Base-by-base conservation (phyloP, 2,797 vertebrate genomes). In the Balearica regulorum region DNA sequence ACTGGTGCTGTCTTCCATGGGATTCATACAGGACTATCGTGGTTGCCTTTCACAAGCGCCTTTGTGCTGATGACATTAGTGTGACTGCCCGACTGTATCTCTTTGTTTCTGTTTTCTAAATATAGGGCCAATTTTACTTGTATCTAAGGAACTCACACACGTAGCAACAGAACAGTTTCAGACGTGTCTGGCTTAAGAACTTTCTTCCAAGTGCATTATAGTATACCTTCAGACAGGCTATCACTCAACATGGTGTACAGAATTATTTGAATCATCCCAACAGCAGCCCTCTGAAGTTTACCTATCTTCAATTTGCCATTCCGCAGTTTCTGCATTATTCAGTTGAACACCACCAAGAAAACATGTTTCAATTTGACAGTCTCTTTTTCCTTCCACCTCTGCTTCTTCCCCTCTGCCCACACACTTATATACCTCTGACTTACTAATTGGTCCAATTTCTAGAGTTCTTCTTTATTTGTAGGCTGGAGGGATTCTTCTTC, bases 51-150 rank as follows among this genome's bases (percentile, higher is more conserved):
- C 81, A 39, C 71, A 75, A 70, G 13, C 5, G 0, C 64, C 64
- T 83, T 18, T 57, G 24, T 37, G 37, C 49, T 62, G 91, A 71
- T 70, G 69, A 71, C 57, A 61, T 60, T 37, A 7, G 21, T 58
- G 53, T 51, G 57, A 21, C 51, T 60, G 55, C 15, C 51, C 48
- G 19, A 51, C 53, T 60, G 1, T 19, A 31, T 20, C 35, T 69
- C 49, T 73, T 62, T 48, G 21, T 68, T 69, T 77, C 83, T 91
- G 6, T 89, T 89, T 95, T 87, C 84, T 96, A 95, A 93, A 92
- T 89, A 87, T 77, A 95, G 78, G 37, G 12, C 4, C 2, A 70
- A 46, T 68, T 86, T 87, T 76, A 37, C 31, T 68, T 83, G 35
- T 75, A 51, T 78, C 62, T 87, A 55, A 87, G 70, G 46, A 76